Percentiles rank a stretch among this genome's conserved stretches.
Conservation (phyloP, 1,140 invertebrate genomes). For the Dreissena polymorpha region DNA sequence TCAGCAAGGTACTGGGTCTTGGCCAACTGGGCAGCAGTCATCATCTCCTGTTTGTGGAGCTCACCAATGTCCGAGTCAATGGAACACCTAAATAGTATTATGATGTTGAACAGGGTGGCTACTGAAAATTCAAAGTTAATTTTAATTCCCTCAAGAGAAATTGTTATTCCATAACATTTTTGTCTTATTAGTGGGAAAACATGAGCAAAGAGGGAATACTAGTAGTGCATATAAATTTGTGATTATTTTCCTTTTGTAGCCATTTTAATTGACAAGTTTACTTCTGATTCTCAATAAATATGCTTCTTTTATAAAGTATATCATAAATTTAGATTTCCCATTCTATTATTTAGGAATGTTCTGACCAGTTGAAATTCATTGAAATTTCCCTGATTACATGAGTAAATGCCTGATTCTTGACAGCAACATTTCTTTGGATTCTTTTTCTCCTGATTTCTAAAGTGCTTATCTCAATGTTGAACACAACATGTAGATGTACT, state of each 20-base stretch:
- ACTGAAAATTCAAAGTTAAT: background rate
- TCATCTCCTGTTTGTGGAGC: slow-evolving; percentile 79
- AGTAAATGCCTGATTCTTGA: no score
- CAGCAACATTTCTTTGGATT: no score
- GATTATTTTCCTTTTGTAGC: background rate
- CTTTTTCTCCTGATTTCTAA: no score
- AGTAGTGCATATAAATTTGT: background rate
- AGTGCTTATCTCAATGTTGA: no score
- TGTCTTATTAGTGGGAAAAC: background rate
- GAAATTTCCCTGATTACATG: no score
- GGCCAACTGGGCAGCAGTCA: slow-evolving; percentile 77
- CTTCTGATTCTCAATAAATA: no score
- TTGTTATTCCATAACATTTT: background rate
- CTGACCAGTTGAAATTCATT: no score
- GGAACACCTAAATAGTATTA: slow-evolving; percentile 16
- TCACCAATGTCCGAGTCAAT: slow-evolving; percentile 35
- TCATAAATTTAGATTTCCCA: no score
- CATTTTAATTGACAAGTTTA: no score
- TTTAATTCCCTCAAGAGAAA: background rate
- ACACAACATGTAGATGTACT: no score
- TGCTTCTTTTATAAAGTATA: no score
- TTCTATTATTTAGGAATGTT: no score
- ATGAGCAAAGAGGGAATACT: background rate
- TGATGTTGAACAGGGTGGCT: background rate
- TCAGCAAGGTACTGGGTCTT: slow-evolving; percentile 71